Base-by-base conservation (phyloP, 2,888 invertebrate species). In the Caenorhabditis sp. region DNA sequence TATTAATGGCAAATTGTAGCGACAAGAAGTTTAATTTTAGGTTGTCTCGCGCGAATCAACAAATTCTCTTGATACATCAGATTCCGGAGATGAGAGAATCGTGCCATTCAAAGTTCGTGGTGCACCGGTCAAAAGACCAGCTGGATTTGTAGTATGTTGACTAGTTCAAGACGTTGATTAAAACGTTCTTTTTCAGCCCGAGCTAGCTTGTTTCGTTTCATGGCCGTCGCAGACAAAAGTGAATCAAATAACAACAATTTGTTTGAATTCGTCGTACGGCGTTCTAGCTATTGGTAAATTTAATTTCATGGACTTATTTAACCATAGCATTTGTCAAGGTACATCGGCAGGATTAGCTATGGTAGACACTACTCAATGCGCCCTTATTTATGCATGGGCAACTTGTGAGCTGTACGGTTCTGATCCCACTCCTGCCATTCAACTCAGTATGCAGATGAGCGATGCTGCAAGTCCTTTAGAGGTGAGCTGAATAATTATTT, bases 241-340 rank as follows among this genome's bases (percentile, higher is more conserved):
- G 89, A 95, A 95, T 93, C 95, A 95, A 92, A 95, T 98, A 92
- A 95, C 96, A 88, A 95, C 97, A 87, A 95, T 98, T 92, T 95
- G 96, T 90, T 94, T 99, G 93, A 98, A 97, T 94, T 97, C 98
- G 90, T 96, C 96, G 77, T 98, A 97, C 93, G 97, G 97, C 93
- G 94, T 99, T 9, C 67, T 90, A 32, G 91, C 90, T 1, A 81
- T 90, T 26, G 90, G 87, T 72, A 79, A 24, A 9, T 28, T 26
- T 35, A 5, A 18, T 35, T 44, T 69, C n/a, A n/a, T n/a, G n/a
- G n/a, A n/a, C n/a, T n/a, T n/a, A n/a, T n/a, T n/a, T n/a, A n/a
- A n/a, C n/a, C n/a, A n/a, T n/a, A n/a, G n/a, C n/a, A n/a, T n/a
- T n/a, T n/a, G 2, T 28, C n/a, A 58, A 85, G 85, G 85, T 11